Evolutionary conservation across 2,113 vertebrate genomes (phyloP), one percentile per base, ranked within the genome.

Genomic region (Callaeas wilsoni): DNA sequence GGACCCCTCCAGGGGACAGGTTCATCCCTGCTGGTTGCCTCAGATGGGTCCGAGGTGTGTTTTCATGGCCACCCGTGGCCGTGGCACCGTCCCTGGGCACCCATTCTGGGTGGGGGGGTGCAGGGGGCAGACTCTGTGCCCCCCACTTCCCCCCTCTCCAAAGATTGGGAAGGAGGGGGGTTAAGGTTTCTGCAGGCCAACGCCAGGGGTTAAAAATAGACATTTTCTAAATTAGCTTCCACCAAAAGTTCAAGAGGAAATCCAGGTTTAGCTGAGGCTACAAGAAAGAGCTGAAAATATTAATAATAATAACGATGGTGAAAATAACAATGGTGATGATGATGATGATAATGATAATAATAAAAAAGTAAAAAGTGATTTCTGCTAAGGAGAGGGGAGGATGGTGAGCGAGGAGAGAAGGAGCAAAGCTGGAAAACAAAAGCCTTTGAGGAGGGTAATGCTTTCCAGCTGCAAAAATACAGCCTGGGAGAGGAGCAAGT

Each of bases 401-500:
- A 62, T 22, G 75, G 71, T 2, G 9, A 82, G 78, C 78, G n/a
- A 65, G 73, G 75, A 89, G 90, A 82, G 86, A 95, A 84, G 92
- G 78, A 96, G 89, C 84, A 63, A 83, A 88, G 93, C 94, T 92
- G 92, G 32, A 94, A 97, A 97, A 97, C 96, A 97, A 97, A 97
- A 96, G 95, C 93, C 93, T 96, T 94, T 90, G 96, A 96, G 94
- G 92, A 94, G 84, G 39, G 50, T 96, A 97, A 97, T 97, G 94
- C 82, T 87, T 97, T 94, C 97, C 97, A 97, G 97, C 97, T 97
- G 97, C 93, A 93, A 96, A 97, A 97, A 96, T 94, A 97, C 90
- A 92, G 95, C 83, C 59, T 30, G 73, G 76, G 94, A 96, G 92
- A 87, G 52, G 74, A 90, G 64, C 85, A 69, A 80, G 79, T 52